Percentiles rank a stretch among this genome's conserved stretches.
Evolutionary conservation across 1,140 invertebrate species (phyloP).

Genomic region (Melipona quadrifasciata): DNA sequence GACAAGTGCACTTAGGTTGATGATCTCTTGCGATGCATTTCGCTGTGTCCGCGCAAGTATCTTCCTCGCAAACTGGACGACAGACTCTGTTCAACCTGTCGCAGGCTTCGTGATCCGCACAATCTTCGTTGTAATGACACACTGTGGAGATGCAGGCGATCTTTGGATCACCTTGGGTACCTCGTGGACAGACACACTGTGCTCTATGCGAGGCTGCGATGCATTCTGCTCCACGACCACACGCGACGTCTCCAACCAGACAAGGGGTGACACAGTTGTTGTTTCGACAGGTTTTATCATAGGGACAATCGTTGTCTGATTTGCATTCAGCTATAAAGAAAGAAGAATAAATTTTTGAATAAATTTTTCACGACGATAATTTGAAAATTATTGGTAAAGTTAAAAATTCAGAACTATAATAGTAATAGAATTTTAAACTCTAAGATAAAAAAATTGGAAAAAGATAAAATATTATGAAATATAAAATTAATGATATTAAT

Average conservation of each 20-base stretch:
- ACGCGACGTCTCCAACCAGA: conserved; percentile 83
- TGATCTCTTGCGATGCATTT: conserved; percentile 88
- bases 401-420: no score
- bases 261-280: conserved; percentile 92
- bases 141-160: conserved; percentile 91
- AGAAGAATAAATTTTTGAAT: conserved; percentile 8
- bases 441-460: no score
- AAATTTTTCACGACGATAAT: no score
- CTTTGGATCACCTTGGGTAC: conserved; percentile 92
- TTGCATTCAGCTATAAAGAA: conserved; percentile 90
- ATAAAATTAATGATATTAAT: no score
- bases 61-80: conserved; percentile 89
- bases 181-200: conserved; percentile 91
- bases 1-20: conserved; percentile 90
- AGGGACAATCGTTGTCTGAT: conserved; percentile 91
- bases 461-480: no score
- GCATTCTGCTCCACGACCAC: conserved; percentile 91
- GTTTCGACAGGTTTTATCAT: conserved; percentile 91
- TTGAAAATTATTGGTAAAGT: not conserved
- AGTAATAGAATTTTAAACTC: no score
- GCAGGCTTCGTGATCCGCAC: conserved; percentile 92
- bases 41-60: conserved; percentile 89
- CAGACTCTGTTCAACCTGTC: conserved; percentile 92
- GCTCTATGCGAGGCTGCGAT: conserved; percentile 87
- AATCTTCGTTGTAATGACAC: conserved; percentile 95